These are phyloP conservation scores for Callosobruchus maculatus DNA, from an alignment of 2,888 invertebrate species.

Conservation along the genomic window DNA sequence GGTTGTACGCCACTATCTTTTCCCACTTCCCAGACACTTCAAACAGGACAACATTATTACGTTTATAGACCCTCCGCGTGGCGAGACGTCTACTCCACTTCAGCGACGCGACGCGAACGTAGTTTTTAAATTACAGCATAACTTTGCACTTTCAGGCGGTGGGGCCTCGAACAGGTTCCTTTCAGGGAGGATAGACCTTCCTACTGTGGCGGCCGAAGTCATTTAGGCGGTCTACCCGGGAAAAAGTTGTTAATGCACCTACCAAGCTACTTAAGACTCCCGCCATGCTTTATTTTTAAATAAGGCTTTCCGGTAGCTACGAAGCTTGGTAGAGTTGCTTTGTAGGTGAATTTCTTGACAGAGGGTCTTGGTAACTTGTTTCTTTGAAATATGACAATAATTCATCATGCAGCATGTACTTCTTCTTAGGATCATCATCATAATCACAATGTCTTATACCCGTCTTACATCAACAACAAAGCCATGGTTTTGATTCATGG, in stretches of 20 bases:
- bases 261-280: neutral
- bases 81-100: neutral
- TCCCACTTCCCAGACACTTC: conserved; percentile 16
- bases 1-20: neutral
- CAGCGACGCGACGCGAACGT: neutral
- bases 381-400: neutral
- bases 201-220: neutral
- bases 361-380: no score
- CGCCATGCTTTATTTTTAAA: neutral
- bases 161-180: neutral
- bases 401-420: no score
- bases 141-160: neutral
- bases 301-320: neutral
- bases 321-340: no score
- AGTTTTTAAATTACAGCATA: neutral
- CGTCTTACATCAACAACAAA: no score
- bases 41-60: conserved; percentile 47
- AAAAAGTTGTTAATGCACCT: neutral
- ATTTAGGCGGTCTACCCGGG: neutral
- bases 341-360: no score
- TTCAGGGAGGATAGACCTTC: neutral
- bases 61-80: conserved; percentile 23
- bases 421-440: no score
- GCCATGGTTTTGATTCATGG: no score
- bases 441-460: no score